Evolutionary conservation across 2,888 invertebrate species (phyloP), one percentile per base, ranked within the genome.

Genomic region (Eretmocerus hayati): DNA sequence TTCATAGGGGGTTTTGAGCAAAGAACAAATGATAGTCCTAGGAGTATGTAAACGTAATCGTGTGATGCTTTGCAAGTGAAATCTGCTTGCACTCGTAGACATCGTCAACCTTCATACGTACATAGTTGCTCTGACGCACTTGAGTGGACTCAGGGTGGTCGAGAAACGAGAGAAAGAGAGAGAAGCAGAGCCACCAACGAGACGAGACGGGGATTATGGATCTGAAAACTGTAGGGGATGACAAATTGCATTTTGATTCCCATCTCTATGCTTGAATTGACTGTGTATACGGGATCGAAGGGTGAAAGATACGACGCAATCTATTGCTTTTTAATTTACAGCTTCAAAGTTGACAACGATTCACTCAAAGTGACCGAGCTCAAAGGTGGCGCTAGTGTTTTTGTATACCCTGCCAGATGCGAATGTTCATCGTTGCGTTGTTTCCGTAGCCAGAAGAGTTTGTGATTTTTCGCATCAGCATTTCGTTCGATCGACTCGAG

Each of bases 161-260:
- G n/a, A n/a, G n/a, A n/a, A n/a, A n/a, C n/a, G n/a, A n/a, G n/a
- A n/a, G n/a, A n/a, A n/a, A n/a, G n/a, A n/a, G n/a, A n/a, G n/a
- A n/a, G n/a, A n/a, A n/a, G n/a, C n/a, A n/a, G n/a, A n/a, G n/a
- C n/a, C n/a, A n/a, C n/a, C n/a, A n/a, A n/a, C n/a, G n/a, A n/a
- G n/a, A n/a, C n/a, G n/a, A n/a, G n/a, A n/a, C n/a, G n/a, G n/a
- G n/a, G n/a, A n/a, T n/a, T n/a, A n/a, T n/a, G n/a, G n/a, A n/a
- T 57, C 52, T 48, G 50, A 57, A 62, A 62, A 63, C 62, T 62
- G 55, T 59, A 56, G 62, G 67, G 67, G 63, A 63, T 56, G 59
- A 61, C 63, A 67, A 70, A 70, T 71, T 66, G 62, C 62, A 65
- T 71, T 70, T 68, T 63, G 62, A 70, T 71, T 66, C 63, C 61